These are phyloP conservation scores for Chaenocephalus aceratus DNA, from an alignment of 2,113 vertebrate species.

Conservation along the genomic window DNA sequence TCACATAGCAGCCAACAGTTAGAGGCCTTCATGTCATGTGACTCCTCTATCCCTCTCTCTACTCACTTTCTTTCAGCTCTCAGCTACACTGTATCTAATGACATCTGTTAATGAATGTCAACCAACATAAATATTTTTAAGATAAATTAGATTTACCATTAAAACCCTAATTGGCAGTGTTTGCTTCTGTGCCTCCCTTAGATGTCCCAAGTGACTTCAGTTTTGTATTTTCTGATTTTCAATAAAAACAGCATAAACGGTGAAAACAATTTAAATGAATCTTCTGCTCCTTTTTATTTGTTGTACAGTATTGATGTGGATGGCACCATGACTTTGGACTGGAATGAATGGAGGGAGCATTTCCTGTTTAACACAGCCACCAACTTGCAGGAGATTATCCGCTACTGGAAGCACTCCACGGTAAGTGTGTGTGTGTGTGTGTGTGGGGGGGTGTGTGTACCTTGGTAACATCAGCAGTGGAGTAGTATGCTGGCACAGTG, in stretches of 20 bases:
- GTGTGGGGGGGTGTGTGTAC: no score
- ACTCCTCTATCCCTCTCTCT: not conserved
- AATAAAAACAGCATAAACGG: not conserved
- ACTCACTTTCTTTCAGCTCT: no score
- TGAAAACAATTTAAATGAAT: no score
- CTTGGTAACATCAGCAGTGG: no score
- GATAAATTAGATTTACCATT: not conserved
- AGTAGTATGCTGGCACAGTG: no score
- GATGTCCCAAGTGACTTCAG: not conserved
- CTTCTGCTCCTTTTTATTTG: conserved; percentile 14
- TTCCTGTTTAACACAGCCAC: conserved; percentile 95
- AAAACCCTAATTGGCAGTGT: not conserved
- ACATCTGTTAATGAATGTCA: no score
- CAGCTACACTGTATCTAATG: no score
- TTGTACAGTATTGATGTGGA: conserved; percentile 91
- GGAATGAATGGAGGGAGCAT: conserved; percentile 96
- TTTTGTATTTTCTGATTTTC: not conserved
- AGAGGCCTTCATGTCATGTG: not conserved
- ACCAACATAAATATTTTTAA: no score
- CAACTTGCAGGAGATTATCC: conserved; percentile 93
- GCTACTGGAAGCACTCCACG: conserved; percentile 96
- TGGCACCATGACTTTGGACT: conserved; percentile 96
- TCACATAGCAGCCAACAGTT: not conserved
- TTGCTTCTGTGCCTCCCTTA: not conserved
- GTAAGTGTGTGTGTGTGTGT: conserved; percentile 74